Evolutionary conservation across 2,888 invertebrate species (phyloP).

Genomic region (Periphyllus acericola): DNA sequence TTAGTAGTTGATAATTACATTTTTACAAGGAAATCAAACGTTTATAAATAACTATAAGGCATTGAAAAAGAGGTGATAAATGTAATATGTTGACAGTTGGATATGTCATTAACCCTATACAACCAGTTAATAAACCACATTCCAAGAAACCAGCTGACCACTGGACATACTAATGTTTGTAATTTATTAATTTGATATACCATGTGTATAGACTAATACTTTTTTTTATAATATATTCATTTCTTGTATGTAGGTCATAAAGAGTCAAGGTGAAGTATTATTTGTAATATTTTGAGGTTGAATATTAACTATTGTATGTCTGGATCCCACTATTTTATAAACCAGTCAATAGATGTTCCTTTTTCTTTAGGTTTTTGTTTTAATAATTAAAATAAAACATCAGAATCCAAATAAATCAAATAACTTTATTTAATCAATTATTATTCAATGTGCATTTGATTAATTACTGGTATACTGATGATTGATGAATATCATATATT

Average conservation of each 20-base stretch:
- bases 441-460: no score
- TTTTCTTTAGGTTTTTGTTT: no score
- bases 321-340: not conserved
- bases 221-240: conserved; percentile 22
- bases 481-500: no score
- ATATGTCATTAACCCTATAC: conserved; percentile 56
- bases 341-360: not conserved
- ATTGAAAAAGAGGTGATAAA: conserved; percentile 13
- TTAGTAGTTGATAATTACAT: not conserved
- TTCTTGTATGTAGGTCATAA: conserved; percentile 55
- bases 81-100: conserved; percentile 38
- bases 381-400: no score
- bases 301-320: conserved; percentile 26
- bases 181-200: conserved; percentile 29
- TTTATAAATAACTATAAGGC: not conserved
- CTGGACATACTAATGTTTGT: conserved; percentile 33
- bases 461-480: no score
- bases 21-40: not conserved
- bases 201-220: not conserved
- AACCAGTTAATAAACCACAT: conserved; percentile 60
- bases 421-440: no score
- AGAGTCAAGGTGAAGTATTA: conserved; percentile 33
- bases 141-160: conserved; percentile 55
- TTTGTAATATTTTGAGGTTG: conserved; percentile 21
- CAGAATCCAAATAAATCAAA: no score